Evolutionary conservation across 2,888 invertebrate genomes (phyloP).

Genomic region (Acronicta psi): DNA sequence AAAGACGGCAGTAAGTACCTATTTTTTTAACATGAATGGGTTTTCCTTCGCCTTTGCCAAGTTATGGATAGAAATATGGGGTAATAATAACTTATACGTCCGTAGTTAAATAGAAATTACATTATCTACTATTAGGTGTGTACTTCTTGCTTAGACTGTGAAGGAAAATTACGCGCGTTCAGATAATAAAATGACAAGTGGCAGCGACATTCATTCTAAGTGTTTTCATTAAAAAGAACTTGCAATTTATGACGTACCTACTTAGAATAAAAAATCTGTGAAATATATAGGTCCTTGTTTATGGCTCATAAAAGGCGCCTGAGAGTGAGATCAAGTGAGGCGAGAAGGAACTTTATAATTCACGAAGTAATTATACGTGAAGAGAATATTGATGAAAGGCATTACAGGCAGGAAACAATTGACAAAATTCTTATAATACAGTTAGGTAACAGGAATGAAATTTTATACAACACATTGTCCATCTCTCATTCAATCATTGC

Average conservation of each 20-base stretch:
- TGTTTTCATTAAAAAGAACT: conserved; percentile 66
- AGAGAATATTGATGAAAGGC: conserved; percentile 57
- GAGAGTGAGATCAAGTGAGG: conserved; percentile 58
- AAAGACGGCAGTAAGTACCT: not conserved
- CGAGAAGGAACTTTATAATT: conserved; percentile 62
- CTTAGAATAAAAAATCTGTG: conserved; percentile 68
- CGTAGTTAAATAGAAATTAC: no score
- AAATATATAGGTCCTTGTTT: conserved; percentile 68
- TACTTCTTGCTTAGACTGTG: conserved; percentile 15
- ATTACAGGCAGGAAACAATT: conserved; percentile 5
- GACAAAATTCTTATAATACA: not conserved
- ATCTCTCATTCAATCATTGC: conserved; percentile 30
- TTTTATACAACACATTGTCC: conserved; percentile 19
- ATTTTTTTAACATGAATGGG: not conserved
- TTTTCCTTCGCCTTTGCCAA: not conserved
- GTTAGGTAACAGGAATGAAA: no score
- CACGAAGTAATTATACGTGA: conserved; percentile 64
- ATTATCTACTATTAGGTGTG: conserved; percentile 10
- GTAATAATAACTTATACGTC: conserved; percentile 13
- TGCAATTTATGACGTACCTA: conserved; percentile 66
- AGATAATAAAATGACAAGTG: conserved; percentile 56
- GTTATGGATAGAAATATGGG: conserved; percentile 15
- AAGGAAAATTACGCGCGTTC: conserved; percentile 33
- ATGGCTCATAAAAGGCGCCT: conserved; percentile 67
- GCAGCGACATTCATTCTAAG: conserved; percentile 53